Conservation (phyloP, 2,113 vertebrate genomes). For the Ancistrus triradiatus region DNA sequence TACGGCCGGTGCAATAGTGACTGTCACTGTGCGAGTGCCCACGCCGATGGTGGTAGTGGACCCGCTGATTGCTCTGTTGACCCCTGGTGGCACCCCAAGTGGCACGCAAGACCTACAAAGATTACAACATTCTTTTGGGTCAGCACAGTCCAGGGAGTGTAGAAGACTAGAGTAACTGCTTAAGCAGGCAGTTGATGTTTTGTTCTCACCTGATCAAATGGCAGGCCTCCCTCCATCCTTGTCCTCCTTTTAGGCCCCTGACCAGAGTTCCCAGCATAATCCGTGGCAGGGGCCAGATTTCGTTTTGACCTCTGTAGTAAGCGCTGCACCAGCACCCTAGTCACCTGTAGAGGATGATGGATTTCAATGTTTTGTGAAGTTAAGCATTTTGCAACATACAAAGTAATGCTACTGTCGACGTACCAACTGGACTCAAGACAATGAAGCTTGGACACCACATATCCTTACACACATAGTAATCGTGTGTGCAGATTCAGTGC, state of each 20-base stretch:
- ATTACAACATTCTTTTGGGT: not conserved
- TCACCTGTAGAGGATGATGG: conserved; percentile 65
- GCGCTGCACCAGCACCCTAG: conserved; percentile 81
- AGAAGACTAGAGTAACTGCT: not conserved
- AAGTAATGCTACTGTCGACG: too few relatives aligned
- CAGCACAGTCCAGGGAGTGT: not conserved
- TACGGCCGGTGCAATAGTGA: conserved; percentile 56
- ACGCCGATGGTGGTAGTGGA: conserved; percentile 59
- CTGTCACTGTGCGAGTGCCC: conserved; percentile 74
- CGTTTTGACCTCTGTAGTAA: conserved; percentile 88
- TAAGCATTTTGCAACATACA: too few relatives aligned
- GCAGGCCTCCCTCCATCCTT: conserved; percentile 53
- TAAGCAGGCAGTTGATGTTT: not conserved
- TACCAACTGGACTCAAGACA: too few relatives aligned
- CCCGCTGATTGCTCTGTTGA: conserved; percentile 54
- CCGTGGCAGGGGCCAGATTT: conserved; percentile 62
- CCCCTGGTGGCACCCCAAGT: conserved; percentile 61
- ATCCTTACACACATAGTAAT: too few relatives aligned
- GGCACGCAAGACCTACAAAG: conserved; percentile 70
- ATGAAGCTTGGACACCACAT: too few relatives aligned
- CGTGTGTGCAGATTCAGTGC: too few relatives aligned
- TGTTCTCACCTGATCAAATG: conserved; percentile 65
- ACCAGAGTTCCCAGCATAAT: conserved; percentile 62
- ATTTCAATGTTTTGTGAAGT: too few relatives aligned
- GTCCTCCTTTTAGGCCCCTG: conserved; percentile 72